Percentiles rank a stretch among this genome's conserved stretches.
phyloP scores from a whole-genome alignment of 2,113 vertebrate genomes.

The Chlorodrepanis virens region DNA sequence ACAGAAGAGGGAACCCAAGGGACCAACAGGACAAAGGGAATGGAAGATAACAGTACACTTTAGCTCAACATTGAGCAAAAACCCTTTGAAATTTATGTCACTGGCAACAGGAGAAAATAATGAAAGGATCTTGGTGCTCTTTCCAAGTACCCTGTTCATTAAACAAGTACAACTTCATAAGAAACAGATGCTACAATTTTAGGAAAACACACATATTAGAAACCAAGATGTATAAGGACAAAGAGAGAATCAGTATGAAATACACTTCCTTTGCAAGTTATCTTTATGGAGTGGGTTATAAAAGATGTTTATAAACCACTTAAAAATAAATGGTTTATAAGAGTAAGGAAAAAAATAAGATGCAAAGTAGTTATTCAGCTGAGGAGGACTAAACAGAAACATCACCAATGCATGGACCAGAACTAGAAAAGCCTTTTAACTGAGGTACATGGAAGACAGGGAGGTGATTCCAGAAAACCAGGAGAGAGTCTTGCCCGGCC shows the following conservation, averaged over 20 bases:
- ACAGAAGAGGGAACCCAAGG: background rate
- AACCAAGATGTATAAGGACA: background rate
- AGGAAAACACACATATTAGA: background rate
- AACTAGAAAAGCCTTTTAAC: background rate
- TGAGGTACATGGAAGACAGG: background rate
- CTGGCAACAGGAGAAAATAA: background rate
- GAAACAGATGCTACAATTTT: background rate
- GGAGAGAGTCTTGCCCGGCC: background rate
- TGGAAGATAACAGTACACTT: background rate
- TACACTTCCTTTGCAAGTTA: background rate
- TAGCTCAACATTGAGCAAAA: background rate
- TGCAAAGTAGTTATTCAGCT: background rate
- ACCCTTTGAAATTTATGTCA: background rate
- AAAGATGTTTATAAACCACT: background rate
- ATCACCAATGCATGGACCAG: background rate
- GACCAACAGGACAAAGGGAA: background rate
- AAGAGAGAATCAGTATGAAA: background rate
- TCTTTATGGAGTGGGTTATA: background rate
- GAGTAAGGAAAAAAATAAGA: background rate
- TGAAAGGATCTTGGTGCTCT: background rate
- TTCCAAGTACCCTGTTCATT: background rate
- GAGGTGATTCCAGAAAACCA: background rate
- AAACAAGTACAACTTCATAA: background rate
- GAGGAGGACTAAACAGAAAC: background rate
- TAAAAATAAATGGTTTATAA: background rate